Evolutionary conservation across 92 coral and sea anemone genomes (phyloP).

Genomic region (Palythoa grandis): DNA sequence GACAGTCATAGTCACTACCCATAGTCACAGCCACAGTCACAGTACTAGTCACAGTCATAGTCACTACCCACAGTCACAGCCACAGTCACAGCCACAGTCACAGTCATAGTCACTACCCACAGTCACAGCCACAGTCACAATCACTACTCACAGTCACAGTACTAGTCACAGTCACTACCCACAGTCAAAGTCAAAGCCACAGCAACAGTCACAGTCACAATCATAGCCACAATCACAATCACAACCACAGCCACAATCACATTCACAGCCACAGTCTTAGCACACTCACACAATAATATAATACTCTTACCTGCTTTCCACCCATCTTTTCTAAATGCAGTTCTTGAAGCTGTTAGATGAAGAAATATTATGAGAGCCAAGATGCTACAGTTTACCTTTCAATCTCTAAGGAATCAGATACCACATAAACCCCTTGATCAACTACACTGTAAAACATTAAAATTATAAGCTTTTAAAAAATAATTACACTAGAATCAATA

Average conservation of each 20-base stretch:
- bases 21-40: no score
- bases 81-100: no score
- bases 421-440: neutral
- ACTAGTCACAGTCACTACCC: no score
- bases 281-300: neutral
- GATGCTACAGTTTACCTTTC: neutral
- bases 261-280: neutral
- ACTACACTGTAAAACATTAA: neutral
- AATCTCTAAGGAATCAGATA: neutral
- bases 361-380: neutral
- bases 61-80: no score
- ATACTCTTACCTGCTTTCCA: constrained; percentile 71
- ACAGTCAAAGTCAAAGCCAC: no score
- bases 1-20: no score
- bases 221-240: neutral
- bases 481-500: neutral
- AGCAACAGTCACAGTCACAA: no score
- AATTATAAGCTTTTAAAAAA: neutral
- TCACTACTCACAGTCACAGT: no score
- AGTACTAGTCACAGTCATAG: no score
- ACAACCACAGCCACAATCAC: neutral
- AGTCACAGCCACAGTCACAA: no score
- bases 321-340: constrained; percentile 86
- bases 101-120: no score
- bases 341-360: constrained; percentile 72